phyloP scores from a whole-genome alignment of 2,888 invertebrate genomes.

The Aleiodes alternator region DNA sequence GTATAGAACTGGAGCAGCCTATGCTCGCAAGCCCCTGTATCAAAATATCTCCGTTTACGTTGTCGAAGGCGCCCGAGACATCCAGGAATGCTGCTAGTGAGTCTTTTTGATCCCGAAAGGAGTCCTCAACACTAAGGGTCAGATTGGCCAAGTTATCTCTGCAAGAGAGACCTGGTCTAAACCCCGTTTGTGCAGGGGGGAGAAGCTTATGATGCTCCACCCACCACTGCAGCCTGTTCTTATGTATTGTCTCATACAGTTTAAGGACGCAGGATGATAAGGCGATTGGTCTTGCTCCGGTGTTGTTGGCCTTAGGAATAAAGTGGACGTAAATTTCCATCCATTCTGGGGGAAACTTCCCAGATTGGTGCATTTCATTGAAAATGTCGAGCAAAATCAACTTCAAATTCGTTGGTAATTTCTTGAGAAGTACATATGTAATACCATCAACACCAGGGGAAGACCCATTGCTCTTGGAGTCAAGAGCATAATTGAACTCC shows the following conservation, averaged over 20 bases:
- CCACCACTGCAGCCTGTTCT: constrained; percentile 52
- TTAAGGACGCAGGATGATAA: constrained; percentile 53
- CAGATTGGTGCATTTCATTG: neutral
- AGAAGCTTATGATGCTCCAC: constrained; percentile 44
- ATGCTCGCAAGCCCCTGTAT: neutral
- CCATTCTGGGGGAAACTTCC: constrained; percentile 40
- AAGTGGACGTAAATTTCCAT: constrained; percentile 47
- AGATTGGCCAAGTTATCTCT: constrained; percentile 49
- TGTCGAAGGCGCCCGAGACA: constrained; percentile 53
- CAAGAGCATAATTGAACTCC: no score
- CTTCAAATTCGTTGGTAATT: neutral
- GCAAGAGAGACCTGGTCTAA: constrained; percentile 49
- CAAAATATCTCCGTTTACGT: constrained; percentile 42
- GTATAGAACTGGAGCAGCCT: neutral
- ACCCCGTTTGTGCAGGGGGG: constrained; percentile 48
- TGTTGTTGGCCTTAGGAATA: constrained; percentile 47
- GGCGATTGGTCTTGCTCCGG: constrained; percentile 48
- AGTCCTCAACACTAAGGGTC: neutral
- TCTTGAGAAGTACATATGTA: neutral
- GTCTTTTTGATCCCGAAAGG: neutral
- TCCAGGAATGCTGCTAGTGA: constrained; percentile 50
- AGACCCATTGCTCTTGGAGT: no score
- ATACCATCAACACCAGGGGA: neutral
- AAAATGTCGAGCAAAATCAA: neutral
- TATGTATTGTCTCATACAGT: constrained; percentile 54